These are phyloP conservation scores for Xylophagus ater DNA, from an alignment of 2,888 invertebrate genomes.

Conservation along the genomic window DNA sequence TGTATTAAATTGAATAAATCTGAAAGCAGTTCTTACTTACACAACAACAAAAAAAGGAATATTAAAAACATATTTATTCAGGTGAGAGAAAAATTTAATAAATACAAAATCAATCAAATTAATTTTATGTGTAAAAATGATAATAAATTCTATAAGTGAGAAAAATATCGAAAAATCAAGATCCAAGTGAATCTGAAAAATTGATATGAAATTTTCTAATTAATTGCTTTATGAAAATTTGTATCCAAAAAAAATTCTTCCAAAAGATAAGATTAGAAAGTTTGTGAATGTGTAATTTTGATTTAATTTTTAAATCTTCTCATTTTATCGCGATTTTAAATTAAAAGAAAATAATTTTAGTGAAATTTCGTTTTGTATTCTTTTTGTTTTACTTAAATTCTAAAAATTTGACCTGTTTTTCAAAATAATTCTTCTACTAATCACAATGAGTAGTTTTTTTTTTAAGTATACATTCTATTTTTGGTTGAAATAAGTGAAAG, in stretches of 20 bases:
- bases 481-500: too few species aligned
- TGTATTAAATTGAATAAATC: constrained; percentile 1
- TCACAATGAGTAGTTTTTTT: too few species aligned
- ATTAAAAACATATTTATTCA: constrained; percentile 6
- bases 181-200: constrained; percentile 9
- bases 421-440: too few species aligned
- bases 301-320: too few species aligned
- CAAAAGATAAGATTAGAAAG: constrained; percentile 2
- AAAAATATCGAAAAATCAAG: constrained; percentile 9
- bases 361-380: too few species aligned
- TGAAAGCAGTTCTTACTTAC: constrained; percentile 5
- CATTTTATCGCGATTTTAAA: too few species aligned
- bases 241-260: neutral
- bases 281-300: neutral
- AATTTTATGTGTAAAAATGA: neutral
- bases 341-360: too few species aligned
- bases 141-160: constrained; percentile 1
- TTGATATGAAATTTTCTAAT: constrained; percentile 1
- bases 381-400: too few species aligned
- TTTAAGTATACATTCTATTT: too few species aligned
- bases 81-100: constrained; percentile 6
- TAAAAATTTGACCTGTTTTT: too few species aligned
- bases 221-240: neutral
- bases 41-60: constrained; percentile 7
- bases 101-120: neutral